These are phyloP conservation scores for Trichosurus vulpecula DNA, from an alignment of 2,797 vertebrate species.

Conservation along the genomic window DNA sequence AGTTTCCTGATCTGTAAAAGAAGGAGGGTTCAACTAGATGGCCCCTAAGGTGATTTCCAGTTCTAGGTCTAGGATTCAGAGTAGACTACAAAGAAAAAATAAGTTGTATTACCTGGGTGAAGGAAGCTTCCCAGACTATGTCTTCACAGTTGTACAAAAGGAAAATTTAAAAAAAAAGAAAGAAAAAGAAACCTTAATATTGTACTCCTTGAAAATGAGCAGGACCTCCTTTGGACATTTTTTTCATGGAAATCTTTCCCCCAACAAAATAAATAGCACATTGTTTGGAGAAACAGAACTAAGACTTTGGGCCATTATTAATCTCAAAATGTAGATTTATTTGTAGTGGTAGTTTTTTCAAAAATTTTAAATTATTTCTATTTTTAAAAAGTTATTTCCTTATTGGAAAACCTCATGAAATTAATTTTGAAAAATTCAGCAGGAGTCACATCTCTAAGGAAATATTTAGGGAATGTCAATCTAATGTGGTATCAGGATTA, in stretches of 20 bases:
- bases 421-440: constrained; percentile 6
- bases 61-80: constrained; percentile 48
- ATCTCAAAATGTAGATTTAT: neutral
- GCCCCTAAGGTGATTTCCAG: neutral
- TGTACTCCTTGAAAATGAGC: constrained; percentile 19
- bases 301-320: neutral
- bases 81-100: constrained; percentile 66
- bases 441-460: neutral
- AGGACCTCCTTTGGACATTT: constrained; percentile 52
- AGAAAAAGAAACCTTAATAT: neutral
- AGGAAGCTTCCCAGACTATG: constrained; percentile 23
- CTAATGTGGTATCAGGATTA: neutral
- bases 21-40: neutral
- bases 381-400: neutral
- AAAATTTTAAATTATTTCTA: neutral
- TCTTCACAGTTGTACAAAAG: constrained; percentile 68
- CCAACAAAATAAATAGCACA: constrained; percentile 40
- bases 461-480: constrained; percentile 47
- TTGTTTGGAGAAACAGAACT: constrained; percentile 10
- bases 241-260: constrained; percentile 69
- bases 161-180: constrained; percentile 75
- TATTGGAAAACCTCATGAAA: constrained; percentile 44
- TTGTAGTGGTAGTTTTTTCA: neutral
- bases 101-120: constrained; percentile 10
- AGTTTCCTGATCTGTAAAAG: neutral